These are phyloP conservation scores for Beris chalybata DNA, from an alignment of 2,888 invertebrate genomes.

Conservation along the genomic window DNA sequence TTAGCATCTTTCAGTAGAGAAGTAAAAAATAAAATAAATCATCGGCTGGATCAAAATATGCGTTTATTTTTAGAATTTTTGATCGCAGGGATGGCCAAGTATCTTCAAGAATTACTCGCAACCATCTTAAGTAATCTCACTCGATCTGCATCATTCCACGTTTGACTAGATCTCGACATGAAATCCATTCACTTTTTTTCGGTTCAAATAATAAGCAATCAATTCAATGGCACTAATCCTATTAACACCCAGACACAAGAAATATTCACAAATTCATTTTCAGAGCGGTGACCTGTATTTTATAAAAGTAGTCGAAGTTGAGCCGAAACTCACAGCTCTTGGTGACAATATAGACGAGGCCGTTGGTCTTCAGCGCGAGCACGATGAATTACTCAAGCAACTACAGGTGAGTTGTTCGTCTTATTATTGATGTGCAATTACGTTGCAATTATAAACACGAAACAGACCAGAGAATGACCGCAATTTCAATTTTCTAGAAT, in stretches of 20 bases:
- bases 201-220: conserved; percentile 8
- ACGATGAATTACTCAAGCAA: conserved; percentile 80
- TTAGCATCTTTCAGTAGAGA: too few species aligned
- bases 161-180: too few species aligned
- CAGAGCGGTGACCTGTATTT: conserved; percentile 83
- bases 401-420: conserved; percentile 66
- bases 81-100: too few species aligned
- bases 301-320: conserved; percentile 82
- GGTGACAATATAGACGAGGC: conserved; percentile 78
- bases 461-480: background rate
- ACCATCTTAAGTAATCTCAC: too few species aligned
- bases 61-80: too few species aligned
- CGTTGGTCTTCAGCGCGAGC: conserved; percentile 71
- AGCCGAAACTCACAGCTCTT: conserved; percentile 79
- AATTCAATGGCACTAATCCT: conserved; percentile 12
- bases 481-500: conserved; percentile 60
- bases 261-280: conserved; percentile 41
- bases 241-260: conserved; percentile 3
- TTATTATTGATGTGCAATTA: background rate
- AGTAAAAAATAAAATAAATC: too few species aligned
- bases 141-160: too few species aligned
- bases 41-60: too few species aligned
- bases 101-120: too few species aligned
- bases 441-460: background rate
- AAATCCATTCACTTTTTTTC: too few species aligned